Conservation (phyloP, 2,888 invertebrate genomes). For the Julus scanicus region DNA sequence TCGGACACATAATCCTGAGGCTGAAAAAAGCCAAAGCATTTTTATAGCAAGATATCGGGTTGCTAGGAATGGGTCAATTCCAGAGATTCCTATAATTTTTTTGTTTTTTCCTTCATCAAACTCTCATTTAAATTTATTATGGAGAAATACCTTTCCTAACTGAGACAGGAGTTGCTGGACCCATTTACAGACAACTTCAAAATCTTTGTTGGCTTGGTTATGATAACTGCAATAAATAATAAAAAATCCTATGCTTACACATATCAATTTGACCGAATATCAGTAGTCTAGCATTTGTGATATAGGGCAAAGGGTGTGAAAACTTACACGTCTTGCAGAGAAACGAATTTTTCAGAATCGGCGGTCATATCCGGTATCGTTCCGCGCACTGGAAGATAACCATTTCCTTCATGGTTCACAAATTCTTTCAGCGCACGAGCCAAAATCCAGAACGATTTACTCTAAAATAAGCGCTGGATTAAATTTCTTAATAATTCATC, state of each 20-base stretch:
- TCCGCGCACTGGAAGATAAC: constrained; percentile 82
- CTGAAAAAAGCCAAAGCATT: constrained; percentile 64
- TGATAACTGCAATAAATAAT: constrained; percentile 72
- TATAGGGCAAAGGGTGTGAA: background rate
- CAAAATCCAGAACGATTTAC: constrained; percentile 88
- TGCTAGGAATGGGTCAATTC: too few relatives aligned
- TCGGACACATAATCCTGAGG: constrained; percentile 80
- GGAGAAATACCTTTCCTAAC: constrained; percentile 71
- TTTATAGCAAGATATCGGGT: background rate
- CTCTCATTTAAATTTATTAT: background rate
- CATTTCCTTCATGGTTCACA: constrained; percentile 83
- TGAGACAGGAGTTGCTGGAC: constrained; percentile 83
- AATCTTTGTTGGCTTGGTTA: constrained; percentile 83
- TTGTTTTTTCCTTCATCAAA: too few relatives aligned
- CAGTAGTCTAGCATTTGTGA: background rate
- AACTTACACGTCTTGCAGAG: constrained; percentile 82
- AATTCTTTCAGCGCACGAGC: constrained; percentile 88
- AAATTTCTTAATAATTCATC: background rate
- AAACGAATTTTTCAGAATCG: constrained; percentile 89
- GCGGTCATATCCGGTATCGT: constrained; percentile 96
- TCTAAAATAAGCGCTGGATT: constrained; percentile 61
- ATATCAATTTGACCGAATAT: background rate
- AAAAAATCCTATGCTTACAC: background rate
- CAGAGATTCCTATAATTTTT: too few relatives aligned
- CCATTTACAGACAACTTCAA: constrained; percentile 82